Conservation (phyloP, 2,888 invertebrate genomes). For the Lapara coniferarum region DNA sequence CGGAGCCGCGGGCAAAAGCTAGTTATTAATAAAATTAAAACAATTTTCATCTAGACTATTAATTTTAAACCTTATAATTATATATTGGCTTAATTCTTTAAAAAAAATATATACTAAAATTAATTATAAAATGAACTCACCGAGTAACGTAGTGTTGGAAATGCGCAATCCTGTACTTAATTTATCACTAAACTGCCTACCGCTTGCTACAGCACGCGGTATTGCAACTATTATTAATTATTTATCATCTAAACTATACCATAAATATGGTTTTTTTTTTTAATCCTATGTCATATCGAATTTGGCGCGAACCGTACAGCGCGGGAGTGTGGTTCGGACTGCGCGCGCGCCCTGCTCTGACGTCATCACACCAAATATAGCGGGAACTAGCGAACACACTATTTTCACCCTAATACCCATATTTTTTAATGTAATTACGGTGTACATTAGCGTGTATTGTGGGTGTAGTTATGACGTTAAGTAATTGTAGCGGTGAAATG, state of each 20-base stretch:
- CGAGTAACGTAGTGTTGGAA: constrained; percentile 44
- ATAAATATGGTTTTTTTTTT: constrained; percentile 51
- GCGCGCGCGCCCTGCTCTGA: constrained; percentile 63
- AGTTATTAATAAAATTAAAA: too few relatives aligned
- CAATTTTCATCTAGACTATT: too few relatives aligned
- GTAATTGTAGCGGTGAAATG: constrained; percentile 54
- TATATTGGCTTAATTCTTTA: constrained; percentile 6
- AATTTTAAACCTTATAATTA: not conserved
- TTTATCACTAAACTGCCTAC: constrained; percentile 30
- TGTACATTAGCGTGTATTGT: constrained; percentile 39
- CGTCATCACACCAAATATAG: constrained; percentile 78
- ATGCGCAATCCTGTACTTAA: constrained; percentile 51
- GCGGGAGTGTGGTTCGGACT: constrained; percentile 71
- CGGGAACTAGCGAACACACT: constrained; percentile 42
- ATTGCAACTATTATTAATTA: constrained; percentile 47
- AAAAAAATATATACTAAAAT: constrained; percentile 24
- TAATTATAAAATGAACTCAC: constrained; percentile 47
- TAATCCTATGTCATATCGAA: constrained; percentile 44
- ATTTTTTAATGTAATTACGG: constrained; percentile 36
- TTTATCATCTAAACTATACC: constrained; percentile 42
- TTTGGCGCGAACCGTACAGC: constrained; percentile 63
- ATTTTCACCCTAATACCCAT: constrained; percentile 43
- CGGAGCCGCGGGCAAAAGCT: too few relatives aligned
- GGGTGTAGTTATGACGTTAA: constrained; percentile 46
- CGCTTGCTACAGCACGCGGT: constrained; percentile 40